Base-by-base conservation (phyloP, 2,888 invertebrate species). In the Xestia rhomboidea region DNA sequence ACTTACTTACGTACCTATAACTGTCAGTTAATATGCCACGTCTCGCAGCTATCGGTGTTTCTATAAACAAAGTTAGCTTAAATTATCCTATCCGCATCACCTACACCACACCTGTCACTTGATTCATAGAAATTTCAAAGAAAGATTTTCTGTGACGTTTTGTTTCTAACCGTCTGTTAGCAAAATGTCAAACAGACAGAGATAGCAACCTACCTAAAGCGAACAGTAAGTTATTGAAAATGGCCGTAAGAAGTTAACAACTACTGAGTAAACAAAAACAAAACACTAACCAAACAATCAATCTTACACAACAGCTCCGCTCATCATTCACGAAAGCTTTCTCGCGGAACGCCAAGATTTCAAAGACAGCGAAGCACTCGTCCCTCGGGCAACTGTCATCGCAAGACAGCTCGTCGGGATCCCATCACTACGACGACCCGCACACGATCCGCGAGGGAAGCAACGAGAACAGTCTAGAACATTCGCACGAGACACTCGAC, bases 251-350 rank as follows among this genome's bases (percentile, higher is more conserved):
- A 57, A 68, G 5, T 51, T 38, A 38, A 6, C 6, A 44, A 68
- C 15, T 27, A 8, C 1, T 13, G 18, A 72, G 27, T 46, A 68
- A 44, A 69, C n/a, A 24, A 44, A 69, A 74, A 51, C 38, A 76
- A 82, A 68, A 64, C 49, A 76, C 71, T 86, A 84, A 84, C 79
- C 30, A 79, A 79, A 79, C 76, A 71, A 60, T 77, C 76, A 71
- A 60, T 77, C 75, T 87, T 89, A 83, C 81, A 85, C 94, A 94
- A 85, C 94, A 97, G 98, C 97, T 99, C 84, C 97, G 99, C 74
- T 99, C 99, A 93, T 99, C 99, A 54, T 99, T 99, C 95, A 99
- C 99, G 88, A 99, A 99, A 96, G 99, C 99, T 34, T 99, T 99
- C 96, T 99, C 99, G 30, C 97, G 98, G 85, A 98, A 98, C 94